Evolutionary conservation across 2,888 invertebrate species (phyloP).

Genomic region (Philereme transversata): DNA sequence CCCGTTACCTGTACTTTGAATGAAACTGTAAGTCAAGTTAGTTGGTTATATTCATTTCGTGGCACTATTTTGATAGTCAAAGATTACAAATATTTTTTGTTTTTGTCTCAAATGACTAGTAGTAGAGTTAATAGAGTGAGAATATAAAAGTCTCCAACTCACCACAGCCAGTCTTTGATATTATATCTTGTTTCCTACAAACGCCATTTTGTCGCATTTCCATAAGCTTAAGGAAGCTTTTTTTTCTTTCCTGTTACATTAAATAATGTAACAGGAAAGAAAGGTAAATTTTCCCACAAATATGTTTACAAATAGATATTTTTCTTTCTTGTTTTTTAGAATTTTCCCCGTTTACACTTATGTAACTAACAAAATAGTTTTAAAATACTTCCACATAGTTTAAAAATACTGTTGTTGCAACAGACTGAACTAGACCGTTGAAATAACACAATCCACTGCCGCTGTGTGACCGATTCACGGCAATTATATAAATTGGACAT

Average conservation of each 20-base stretch:
- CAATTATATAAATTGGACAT: slow-evolving; percentile 44
- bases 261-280: slow-evolving; percentile 3
- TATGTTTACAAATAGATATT: neutral
- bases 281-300: slow-evolving; percentile 1
- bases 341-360: slow-evolving; percentile 10
- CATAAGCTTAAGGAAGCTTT: slow-evolving; percentile 3
- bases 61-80: too few relatives aligned
- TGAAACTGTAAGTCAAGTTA: too few relatives aligned
- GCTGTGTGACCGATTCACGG: slow-evolving; percentile 41
- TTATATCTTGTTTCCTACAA: neutral
- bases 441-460: slow-evolving; percentile 44
- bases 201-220: neutral
- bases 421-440: slow-evolving; percentile 44
- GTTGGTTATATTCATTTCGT: too few relatives aligned
- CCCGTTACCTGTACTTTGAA: too few relatives aligned
- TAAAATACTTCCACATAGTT: slow-evolving; percentile 15
- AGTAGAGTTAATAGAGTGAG: neutral
- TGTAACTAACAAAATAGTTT: slow-evolving; percentile 19
- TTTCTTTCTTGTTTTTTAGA: slow-evolving; percentile 1
- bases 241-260: too few relatives aligned
- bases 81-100: too few relatives aligned
- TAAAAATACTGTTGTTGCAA: slow-evolving; percentile 38
- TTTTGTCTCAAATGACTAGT: slow-evolving; percentile 29
- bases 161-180: neutral
- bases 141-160: neutral